Evolutionary conservation across 2,888 invertebrate genomes (phyloP), one percentile per base, ranked within the genome.

Genomic region (Amphipoea oculea): DNA sequence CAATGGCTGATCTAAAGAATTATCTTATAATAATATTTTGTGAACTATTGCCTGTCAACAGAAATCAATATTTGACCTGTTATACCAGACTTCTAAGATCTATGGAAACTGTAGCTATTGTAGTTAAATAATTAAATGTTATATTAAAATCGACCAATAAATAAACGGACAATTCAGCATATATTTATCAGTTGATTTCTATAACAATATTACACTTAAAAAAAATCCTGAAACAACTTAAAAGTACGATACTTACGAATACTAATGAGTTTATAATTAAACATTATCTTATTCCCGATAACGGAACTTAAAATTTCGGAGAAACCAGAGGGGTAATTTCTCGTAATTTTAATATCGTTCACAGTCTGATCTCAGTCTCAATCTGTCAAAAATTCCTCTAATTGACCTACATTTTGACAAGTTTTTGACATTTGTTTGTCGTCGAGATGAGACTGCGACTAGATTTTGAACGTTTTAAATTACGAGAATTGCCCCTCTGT

Each of bases 241-340:
- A 73, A 79, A 63, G 65, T 86, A 82, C 77, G 69, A 82, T 63
- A 79, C 85, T 84, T 86, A 86, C 73, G 12, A 84, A 78, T 62
- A 75, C 87, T 86, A 86, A 83, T 87, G 80, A 86, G 84, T 86
- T 83, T 81, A 76, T 82, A 74, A 75, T 80, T 83, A 86, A 81
- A 81, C 42, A 81, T 86, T 74, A 84, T 71, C 79, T 77, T 86
- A 86, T 73, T 67, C 42, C 73, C 42, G 77, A 83, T 67, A 67
- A 63, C 72, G 40, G 66, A 85, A 85, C 73, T 45, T 57, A 71
- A 40, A 57, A 67, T 66, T 76, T 68, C 17, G n/a, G 40, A 29
- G 51, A 63, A 71, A 72, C 29, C 67, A 69, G 36, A 36, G 3
- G 36, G 2, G 3, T 3, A 36, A 36, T 36, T 36, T 36, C 36